Conservation (phyloP, 2,113 vertebrate genomes). For the Nothobranchius furzeri region DNA sequence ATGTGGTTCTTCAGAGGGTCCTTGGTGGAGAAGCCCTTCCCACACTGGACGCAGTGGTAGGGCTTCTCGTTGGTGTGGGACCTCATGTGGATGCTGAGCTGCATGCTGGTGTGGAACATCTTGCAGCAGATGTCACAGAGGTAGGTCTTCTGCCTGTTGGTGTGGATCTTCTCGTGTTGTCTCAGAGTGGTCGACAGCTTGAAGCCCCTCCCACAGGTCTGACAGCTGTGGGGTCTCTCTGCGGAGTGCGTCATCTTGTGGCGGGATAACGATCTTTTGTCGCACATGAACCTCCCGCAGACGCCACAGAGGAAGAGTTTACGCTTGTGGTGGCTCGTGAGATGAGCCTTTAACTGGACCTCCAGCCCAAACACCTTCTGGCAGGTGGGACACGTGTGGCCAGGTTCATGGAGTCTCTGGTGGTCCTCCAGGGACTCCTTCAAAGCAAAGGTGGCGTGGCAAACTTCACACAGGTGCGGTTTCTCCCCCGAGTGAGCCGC, state of each 20-base stretch:
- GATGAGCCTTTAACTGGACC: constrained; percentile 20
- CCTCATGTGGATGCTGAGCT: constrained; percentile 63
- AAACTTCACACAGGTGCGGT: neutral
- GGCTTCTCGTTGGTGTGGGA: constrained; percentile 54
- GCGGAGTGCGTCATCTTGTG: constrained; percentile 59
- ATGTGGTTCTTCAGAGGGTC: constrained; percentile 45
- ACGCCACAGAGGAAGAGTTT: constrained; percentile 50
- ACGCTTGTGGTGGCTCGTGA: neutral
- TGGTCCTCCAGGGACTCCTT: constrained; percentile 11
- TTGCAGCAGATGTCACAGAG: constrained; percentile 70
- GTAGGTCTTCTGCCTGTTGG: constrained; percentile 35
- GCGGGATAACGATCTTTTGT: constrained; percentile 47
- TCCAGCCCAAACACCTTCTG: constrained; percentile 13
- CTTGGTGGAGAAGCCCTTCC: constrained; percentile 48
- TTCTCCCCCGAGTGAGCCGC: neutral
- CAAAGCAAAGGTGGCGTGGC: neutral
- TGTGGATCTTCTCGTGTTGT: constrained; percentile 66
- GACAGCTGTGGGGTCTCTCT: constrained; percentile 53
- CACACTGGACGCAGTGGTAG: constrained; percentile 44
- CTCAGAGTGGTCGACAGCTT: constrained; percentile 51
- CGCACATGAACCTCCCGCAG: constrained; percentile 55
- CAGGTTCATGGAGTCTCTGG: constrained; percentile 3
- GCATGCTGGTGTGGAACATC: constrained; percentile 50
- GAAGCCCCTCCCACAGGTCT: constrained; percentile 50
- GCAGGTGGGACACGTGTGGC: constrained; percentile 19